phyloP scores from a whole-genome alignment of 2,113 vertebrate species.

The Amazona vittata region DNA sequence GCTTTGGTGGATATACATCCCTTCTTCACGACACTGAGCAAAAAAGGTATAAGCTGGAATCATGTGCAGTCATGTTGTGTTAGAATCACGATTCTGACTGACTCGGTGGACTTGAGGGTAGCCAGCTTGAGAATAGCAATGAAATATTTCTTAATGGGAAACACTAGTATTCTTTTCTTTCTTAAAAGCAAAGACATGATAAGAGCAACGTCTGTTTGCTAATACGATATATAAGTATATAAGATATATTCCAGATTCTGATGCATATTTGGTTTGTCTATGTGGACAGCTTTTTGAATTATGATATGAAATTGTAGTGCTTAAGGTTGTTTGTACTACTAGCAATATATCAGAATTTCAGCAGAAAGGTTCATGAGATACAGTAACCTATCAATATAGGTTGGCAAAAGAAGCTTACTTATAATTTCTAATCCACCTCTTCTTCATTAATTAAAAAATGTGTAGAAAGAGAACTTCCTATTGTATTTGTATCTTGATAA shows the following conservation, averaged over 20 bases:
- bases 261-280: neutral
- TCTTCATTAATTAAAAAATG: neutral
- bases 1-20: neutral
- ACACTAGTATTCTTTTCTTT: neutral
- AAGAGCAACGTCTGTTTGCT: neutral
- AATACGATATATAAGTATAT: neutral
- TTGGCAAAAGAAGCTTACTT: neutral
- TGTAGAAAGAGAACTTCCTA: neutral
- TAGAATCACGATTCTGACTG: neutral
- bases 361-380: neutral
- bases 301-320: neutral
- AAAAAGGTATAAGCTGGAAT: neutral
- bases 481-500: neutral
- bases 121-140: neutral
- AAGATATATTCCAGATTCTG: neutral
- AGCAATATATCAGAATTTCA: neutral
- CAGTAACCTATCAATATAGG: neutral
- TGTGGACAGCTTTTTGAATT: neutral
- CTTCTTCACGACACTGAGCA: fast-evolving
- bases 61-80: fast-evolving
- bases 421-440: neutral
- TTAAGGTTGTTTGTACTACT: neutral
- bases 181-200: neutral
- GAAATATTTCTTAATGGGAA: neutral
- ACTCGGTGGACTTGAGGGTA: neutral